These are phyloP conservation scores for Ctenomys sociabilis DNA, from an alignment of 2,113 vertebrate genomes.

Conservation along the genomic window DNA sequence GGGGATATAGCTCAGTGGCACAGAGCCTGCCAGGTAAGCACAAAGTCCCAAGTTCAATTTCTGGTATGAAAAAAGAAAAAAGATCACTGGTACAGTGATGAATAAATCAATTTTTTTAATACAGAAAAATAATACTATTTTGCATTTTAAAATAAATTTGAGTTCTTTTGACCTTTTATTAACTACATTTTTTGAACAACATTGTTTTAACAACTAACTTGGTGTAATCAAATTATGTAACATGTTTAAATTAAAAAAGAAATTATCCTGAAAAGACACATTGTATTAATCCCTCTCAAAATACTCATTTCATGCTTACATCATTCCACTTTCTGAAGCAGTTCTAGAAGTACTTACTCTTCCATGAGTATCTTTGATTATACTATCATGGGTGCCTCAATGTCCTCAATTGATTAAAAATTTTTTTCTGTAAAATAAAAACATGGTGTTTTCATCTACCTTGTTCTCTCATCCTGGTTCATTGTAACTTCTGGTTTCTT, in stretches of 20 bases:
- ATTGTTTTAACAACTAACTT: conserved; percentile 15
- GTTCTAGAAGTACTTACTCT: not conserved
- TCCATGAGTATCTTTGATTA: not conserved
- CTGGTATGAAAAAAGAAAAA: too few species aligned
- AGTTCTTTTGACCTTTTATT: not conserved
- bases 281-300: not conserved
- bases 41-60: too few species aligned
- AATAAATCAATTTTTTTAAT: conserved; percentile 36
- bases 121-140: conserved; percentile 20
- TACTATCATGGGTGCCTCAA: not conserved
- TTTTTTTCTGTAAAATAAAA: not conserved
- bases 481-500: not conserved
- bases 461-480: not conserved
- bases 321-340: not conserved
- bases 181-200: not conserved
- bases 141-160: conserved; percentile 32
- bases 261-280: not conserved
- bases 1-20: too few species aligned
- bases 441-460: not conserved
- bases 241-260: not conserved
- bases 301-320: not conserved
- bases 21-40: too few species aligned
- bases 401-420: not conserved
- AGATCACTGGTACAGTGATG: not conserved
- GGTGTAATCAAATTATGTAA: not conserved